Base-by-base conservation (phyloP, 1,140 invertebrate species). In the Macrotrachela quadricornifera region DNA sequence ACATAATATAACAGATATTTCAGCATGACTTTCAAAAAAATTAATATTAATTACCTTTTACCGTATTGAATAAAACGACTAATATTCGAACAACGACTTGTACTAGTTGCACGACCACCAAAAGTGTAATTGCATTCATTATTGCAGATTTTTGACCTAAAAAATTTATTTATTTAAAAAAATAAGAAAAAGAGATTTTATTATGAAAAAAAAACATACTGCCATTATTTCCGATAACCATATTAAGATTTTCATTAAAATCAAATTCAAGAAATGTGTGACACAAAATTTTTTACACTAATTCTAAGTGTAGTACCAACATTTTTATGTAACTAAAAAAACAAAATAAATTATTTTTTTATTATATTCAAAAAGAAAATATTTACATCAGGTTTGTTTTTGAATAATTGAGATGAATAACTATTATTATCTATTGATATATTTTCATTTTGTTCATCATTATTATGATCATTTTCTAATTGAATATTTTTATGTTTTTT, bases 171-270 rank as follows among this genome's bases (percentile, higher is more conserved):
- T 37, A 15, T 21, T 46, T 42, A 16, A 14, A 42, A 40, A 16
- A 17, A 37, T 11, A 15, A 44, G 45, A 52, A 43, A 15, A 49
- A 49, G n/a, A 49, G 39, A n/a, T 50, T 50, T 46, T 46, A n/a
- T n/a, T n/a, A 10, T 51, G 18, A 39, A 55, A 17, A 45, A 6
- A 43, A 30, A 41, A 68, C 71, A 66, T 66, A 73, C 85, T 90
- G 49, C 88, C 88, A 76, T 95, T 94, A 50, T 76, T 75, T n/a
- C 90, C 88, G 57, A 81, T 77, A 44, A 95, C 77, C 63, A 87
- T 86, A 67, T 86, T 91, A 6, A 87, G 78, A 64, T 81, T 79
- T 40, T 74, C 73, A 46, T 81, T 79, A 56, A 85, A 78, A 48
- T 74, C 70, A 10, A 91, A 74, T 59, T 79, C 75, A 38, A 91